Base-by-base conservation (phyloP, 2,797 vertebrate species). In the Zenarchopterus dispar region DNA sequence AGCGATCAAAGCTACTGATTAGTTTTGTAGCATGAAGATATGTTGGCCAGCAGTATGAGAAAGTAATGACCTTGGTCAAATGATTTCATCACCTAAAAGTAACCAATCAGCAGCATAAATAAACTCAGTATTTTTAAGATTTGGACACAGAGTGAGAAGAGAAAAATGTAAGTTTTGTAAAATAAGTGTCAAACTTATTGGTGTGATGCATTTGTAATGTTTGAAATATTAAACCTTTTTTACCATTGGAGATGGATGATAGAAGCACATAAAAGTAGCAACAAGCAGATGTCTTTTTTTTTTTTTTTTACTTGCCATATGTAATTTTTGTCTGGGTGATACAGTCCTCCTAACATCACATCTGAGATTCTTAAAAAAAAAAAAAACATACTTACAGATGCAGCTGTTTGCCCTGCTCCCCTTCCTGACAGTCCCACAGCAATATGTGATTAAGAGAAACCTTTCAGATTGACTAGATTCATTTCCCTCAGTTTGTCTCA, bases 391-490 rank as follows among this genome's bases (percentile, higher is more conserved):
- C 39, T 56, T 63, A 80, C 69, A 50, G 26, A 15, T 4, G 47
- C 53, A 41, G 44, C 24, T 68, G 64, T 75, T 82, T 67, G 31
- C 54, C 47, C 59, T 28, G 53, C 16, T 5, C 43, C 19, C 18
- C 63, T 18, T 61, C 61, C 49, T 57, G n/a, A 39, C 31, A 26
- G 61, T 74, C 48, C 76, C 73, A 45, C 47, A 73, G 73, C 44
- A 75, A 67, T 51, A 26, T 11, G 10, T 52, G 59, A 78, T 79
- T 49, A 57, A 69, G 61, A 55, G 48, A 26, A 53, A 55, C 6
- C 11, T 77, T 83, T 73, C 65, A 66, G 82, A 73, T 73, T 74
- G 78, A 85, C 73, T 72, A 62, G 54, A 57, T 62, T 41, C 41
- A 75, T 84, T 90, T 88, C 43, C 23, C 51, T 16, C 36, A 69